These are phyloP conservation scores for Ctenosaura bakeri DNA, from an alignment of 2,797 vertebrate species.

Conservation along the genomic window DNA sequence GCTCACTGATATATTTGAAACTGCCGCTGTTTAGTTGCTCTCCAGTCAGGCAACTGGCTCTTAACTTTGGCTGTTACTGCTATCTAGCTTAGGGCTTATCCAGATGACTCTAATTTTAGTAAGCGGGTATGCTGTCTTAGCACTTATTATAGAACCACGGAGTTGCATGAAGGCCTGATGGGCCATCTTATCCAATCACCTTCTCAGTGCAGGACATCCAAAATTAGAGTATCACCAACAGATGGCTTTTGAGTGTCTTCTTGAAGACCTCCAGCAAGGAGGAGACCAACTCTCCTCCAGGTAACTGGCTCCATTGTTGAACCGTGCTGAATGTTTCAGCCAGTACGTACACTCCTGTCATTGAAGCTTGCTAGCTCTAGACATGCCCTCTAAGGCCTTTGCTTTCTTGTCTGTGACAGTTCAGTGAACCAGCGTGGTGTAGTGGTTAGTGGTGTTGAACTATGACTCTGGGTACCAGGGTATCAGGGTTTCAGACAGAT, in stretches of 20 bases:
- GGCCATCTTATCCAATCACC: background rate
- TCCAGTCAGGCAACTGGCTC: background rate
- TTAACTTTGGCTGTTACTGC: background rate
- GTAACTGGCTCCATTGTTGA: conserved; percentile 1
- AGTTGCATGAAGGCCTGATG: background rate
- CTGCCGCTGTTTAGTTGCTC: conserved; percentile 17
- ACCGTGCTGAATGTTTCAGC: background rate
- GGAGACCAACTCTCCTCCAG: background rate
- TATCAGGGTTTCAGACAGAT: too few species aligned
- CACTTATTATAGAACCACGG: background rate
- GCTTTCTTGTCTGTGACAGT: too few species aligned
- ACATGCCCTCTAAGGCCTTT: background rate
- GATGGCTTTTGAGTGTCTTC: background rate
- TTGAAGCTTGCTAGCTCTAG: background rate
- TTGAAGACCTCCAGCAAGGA: background rate
- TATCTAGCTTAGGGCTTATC: conserved; percentile 5
- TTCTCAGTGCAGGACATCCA: background rate
- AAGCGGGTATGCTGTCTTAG: background rate
- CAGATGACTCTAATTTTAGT: background rate
- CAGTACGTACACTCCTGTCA: background rate
- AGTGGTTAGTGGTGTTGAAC: too few species aligned
- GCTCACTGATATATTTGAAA: conserved; percentile 48
- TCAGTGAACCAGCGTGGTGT: too few species aligned
- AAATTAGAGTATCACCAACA: background rate
- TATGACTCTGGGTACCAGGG: too few species aligned